Conservation (phyloP, 2,888 invertebrate genomes). For the Eupithecia subumbrata region DNA sequence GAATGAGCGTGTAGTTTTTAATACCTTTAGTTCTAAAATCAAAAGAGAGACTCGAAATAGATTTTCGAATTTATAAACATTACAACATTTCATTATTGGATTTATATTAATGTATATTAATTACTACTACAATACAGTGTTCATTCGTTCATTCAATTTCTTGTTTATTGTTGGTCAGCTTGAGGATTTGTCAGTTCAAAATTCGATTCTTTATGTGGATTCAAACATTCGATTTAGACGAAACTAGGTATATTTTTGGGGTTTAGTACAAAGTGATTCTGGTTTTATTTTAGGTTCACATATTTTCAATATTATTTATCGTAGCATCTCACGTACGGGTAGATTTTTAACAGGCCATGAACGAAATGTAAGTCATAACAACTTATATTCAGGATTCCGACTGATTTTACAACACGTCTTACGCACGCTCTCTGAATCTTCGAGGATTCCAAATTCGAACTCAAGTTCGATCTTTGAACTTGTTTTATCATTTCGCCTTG, state of each 20-base stretch:
- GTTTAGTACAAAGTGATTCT: neutral
- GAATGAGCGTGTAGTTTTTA: conserved; percentile 16
- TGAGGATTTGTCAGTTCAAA: no score
- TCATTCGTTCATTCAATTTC: no score
- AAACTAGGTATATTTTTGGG: neutral
- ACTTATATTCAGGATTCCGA: conserved; percentile 21
- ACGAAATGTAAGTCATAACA: conserved; percentile 21
- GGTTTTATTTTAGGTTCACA: neutral
- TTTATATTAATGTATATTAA: no score
- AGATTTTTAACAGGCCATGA: conserved; percentile 10
- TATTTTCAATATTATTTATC: neutral
- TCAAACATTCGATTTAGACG: neutral
- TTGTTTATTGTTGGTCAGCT: no score
- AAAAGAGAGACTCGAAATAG: no score
- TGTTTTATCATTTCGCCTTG: neutral
- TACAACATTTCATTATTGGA: no score
- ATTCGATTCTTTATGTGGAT: neutral
- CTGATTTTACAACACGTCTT: conserved; percentile 14
- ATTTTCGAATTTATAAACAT: no score
- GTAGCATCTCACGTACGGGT: neutral
- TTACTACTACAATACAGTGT: no score
- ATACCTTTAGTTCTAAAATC: neutral
- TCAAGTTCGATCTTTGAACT: neutral
- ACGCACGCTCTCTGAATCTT: conserved; percentile 8
- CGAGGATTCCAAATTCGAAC: neutral